These are phyloP conservation scores for Menidia menidia DNA, from an alignment of 2,797 vertebrate species.

Conservation along the genomic window DNA sequence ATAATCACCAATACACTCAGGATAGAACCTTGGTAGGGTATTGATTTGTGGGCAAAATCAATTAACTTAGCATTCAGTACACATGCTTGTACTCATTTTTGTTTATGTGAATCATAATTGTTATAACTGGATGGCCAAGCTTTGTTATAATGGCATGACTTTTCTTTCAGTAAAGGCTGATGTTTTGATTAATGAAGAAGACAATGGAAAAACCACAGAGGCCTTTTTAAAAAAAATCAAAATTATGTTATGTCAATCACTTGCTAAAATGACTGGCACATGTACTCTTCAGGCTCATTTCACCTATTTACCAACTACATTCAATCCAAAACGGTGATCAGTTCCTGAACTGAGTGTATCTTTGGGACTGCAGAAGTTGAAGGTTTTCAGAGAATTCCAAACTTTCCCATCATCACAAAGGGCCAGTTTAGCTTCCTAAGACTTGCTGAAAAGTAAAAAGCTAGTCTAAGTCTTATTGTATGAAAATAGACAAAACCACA, in stretches of 20 bases:
- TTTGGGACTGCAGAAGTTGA: conserved; percentile 11
- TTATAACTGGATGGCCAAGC: neutral
- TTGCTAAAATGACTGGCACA: neutral
- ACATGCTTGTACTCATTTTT: neutral
- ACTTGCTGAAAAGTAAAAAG: conserved; percentile 24
- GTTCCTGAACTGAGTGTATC: neutral
- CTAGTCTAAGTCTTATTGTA: conserved; percentile 22
- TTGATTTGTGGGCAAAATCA: neutral
- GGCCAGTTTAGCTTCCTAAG: conserved; percentile 22
- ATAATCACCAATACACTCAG: too few species aligned
- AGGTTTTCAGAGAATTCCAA: neutral
- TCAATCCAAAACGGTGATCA: neutral
- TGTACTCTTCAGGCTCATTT: neutral
- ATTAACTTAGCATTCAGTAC: neutral
- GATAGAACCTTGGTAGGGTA: neutral
- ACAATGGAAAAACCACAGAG: neutral
- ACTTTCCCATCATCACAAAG: conserved; percentile 1
- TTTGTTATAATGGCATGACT: neutral
- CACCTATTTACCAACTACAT: neutral
- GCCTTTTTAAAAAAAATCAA: neutral
- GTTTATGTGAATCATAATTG: neutral
- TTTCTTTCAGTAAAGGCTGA: neutral
- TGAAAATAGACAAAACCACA: conserved; percentile 46
- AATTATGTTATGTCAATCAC: neutral
- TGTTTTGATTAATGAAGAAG: neutral